phyloP scores from a whole-genome alignment of 2,888 invertebrate species.

The Eudasyphora cyanicolor region DNA sequence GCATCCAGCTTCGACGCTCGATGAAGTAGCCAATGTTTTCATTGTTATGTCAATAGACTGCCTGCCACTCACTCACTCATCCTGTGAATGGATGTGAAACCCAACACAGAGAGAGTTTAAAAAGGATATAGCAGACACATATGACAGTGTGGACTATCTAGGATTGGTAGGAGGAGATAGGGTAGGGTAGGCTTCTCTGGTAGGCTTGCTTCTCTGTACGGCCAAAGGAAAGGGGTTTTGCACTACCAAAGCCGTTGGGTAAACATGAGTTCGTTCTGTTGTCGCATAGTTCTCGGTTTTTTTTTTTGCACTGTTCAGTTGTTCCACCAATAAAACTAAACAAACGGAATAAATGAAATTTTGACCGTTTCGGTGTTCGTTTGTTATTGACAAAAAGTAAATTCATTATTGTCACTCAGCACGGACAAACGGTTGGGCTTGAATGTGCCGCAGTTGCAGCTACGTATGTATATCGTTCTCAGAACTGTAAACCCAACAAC shows the following conservation, averaged over 20 bases:
- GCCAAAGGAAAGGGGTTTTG: not conserved
- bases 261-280: slow-evolving; percentile 5
- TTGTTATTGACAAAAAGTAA: slow-evolving; percentile 61
- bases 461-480: not conserved
- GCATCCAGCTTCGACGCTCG: not conserved
- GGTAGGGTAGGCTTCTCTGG: not conserved
- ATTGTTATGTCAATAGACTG: slow-evolving; percentile 16
- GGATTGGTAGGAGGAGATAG: not conserved
- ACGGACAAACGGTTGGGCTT: not conserved
- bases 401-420: slow-evolving; percentile 62
- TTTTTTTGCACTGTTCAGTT: not conserved
- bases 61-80: no score
- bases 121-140: not conserved
- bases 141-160: not conserved
- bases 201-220: not conserved
- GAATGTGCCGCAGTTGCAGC: not conserved
- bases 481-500: not conserved
- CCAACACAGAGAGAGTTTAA: not conserved
- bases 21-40: slow-evolving; percentile 4
- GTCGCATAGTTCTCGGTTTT: not conserved
- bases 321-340: slow-evolving; percentile 49
- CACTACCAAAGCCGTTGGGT: not conserved
- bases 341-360: slow-evolving; percentile 42
- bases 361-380: slow-evolving; percentile 23
- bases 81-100: not conserved